Conservation (phyloP, 2,797 vertebrate genomes). For the Tiaroga cobitis region DNA sequence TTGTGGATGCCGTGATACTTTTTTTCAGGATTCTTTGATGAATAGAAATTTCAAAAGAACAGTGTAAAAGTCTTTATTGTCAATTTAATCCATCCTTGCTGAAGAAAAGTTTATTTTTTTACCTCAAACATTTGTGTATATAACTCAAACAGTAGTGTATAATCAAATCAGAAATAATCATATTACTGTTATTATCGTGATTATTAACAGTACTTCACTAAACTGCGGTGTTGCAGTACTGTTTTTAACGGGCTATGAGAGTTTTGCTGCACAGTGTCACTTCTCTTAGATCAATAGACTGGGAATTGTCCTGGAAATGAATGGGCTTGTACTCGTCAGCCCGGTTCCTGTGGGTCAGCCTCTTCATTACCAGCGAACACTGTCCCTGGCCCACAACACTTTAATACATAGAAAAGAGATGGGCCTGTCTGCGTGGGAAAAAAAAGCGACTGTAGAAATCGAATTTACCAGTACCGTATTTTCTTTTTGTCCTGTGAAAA, state of each 20-base stretch:
- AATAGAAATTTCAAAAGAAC: background rate
- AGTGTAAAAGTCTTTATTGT: background rate
- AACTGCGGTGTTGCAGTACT: conserved; percentile 1
- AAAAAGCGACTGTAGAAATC: background rate
- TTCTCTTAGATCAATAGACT: conserved; percentile 34
- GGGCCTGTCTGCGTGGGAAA: background rate
- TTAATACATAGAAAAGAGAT: conserved; percentile 26
- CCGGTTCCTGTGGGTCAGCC: conserved; percentile 32
- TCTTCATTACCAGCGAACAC: conserved; percentile 42
- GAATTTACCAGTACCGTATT: background rate
- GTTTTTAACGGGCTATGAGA: conserved; percentile 3
- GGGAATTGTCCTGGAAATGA: conserved; percentile 40
- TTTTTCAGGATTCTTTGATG: background rate
- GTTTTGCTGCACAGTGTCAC: conserved; percentile 15
- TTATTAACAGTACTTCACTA: background rate
- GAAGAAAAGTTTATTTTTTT: background rate
- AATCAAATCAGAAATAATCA: background rate
- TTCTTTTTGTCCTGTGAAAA: background rate
- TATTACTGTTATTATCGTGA: background rate
- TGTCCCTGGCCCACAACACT: conserved; percentile 3
- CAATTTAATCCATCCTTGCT: background rate
- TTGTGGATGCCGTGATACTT: background rate
- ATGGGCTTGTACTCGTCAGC: conserved; percentile 43
- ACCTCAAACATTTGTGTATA: background rate
- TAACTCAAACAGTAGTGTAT: background rate